Evolutionary conservation across 2,113 vertebrate species (phyloP), one percentile per base, ranked within the genome.

Genomic region (Rhynchomys soricoides): DNA sequence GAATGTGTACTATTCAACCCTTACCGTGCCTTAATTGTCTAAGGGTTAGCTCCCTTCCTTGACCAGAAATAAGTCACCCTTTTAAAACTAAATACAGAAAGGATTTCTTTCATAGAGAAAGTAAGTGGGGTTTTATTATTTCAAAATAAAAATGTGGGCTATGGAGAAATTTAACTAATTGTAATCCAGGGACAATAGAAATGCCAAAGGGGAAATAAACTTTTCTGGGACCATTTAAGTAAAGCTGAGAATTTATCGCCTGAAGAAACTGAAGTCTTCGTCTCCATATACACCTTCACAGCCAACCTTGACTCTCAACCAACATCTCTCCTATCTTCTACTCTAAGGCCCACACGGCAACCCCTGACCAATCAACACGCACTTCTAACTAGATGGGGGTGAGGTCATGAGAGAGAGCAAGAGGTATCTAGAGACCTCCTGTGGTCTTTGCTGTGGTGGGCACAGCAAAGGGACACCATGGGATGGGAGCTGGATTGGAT

Each of bases 51-150:
- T 68, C 52, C 52, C 13, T 96, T 91, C 86, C n/a, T 94, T 59
- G 83, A 92, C 52, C 45, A 92, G 86, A 93, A 89, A 86, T 90
- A 96, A 95, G 77, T 90, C 68, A 79, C 50, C 22, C 11, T 93
- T 43, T 95, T 75, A 62, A 62, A 62, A 82, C 66, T 83, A 94
- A 96, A 64, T 88, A 50, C 48, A 96, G 66, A 93, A 95, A 48
- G n/a, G 3, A 17, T 91, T 95, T 94, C 34, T 93, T 89, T 94
- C 66, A 96, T 57, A 37, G 21, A 59, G 16, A 48, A 37, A 85
- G 24, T 40, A 74, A 86, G 64, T 37, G 37, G 66, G 52, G 52
- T 87, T 96, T 95, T 93, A 74, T 77, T 71, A 94, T 8, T 68
- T 3, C 16, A 88, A 94, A 94, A 81, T 93, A 64, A 95, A 96